Evolutionary conservation across 2,113 vertebrate species (phyloP).

Genomic region (Zosterops lateralis): DNA sequence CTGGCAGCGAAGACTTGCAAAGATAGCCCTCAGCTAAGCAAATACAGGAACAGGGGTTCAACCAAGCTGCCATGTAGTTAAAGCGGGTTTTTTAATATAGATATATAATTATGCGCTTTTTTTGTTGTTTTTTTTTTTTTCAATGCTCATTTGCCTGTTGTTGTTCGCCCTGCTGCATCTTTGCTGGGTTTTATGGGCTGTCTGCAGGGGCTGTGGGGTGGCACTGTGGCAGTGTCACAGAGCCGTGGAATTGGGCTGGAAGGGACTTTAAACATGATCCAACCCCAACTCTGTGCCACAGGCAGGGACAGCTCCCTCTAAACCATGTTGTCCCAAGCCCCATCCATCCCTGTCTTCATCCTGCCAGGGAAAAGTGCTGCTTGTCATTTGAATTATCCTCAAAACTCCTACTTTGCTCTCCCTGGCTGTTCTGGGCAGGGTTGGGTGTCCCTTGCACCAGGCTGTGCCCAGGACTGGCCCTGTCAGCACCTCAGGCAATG

Average conservation of each 20-base stretch:
- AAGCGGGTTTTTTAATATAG: not conserved
- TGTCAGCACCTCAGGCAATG: fast-evolving
- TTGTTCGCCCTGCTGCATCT: not conserved
- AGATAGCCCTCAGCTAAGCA: slow-evolving; percentile 33
- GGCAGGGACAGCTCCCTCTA: fast-evolving
- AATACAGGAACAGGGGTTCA: slow-evolving; percentile 30
- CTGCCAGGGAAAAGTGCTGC: not conserved
- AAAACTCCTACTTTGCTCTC: not conserved
- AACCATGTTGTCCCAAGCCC: not conserved
- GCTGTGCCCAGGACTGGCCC: not conserved
- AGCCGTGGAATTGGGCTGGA: not conserved
- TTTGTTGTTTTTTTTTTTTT: not conserved
- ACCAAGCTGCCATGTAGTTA: not conserved
- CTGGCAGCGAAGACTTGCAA: not conserved
- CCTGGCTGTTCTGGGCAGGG: not conserved
- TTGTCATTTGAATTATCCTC: not conserved
- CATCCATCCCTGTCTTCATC: not conserved
- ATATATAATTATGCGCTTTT: not conserved
- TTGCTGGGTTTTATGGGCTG: not conserved
- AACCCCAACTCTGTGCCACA: not conserved
- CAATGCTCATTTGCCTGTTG: not conserved
- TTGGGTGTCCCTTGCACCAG: not conserved
- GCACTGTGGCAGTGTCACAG: not conserved
- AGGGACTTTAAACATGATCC: not conserved
- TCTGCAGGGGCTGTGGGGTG: not conserved